phyloP scores from a whole-genome alignment of 1,140 invertebrate genomes.

The Drosophila sproati region DNA sequence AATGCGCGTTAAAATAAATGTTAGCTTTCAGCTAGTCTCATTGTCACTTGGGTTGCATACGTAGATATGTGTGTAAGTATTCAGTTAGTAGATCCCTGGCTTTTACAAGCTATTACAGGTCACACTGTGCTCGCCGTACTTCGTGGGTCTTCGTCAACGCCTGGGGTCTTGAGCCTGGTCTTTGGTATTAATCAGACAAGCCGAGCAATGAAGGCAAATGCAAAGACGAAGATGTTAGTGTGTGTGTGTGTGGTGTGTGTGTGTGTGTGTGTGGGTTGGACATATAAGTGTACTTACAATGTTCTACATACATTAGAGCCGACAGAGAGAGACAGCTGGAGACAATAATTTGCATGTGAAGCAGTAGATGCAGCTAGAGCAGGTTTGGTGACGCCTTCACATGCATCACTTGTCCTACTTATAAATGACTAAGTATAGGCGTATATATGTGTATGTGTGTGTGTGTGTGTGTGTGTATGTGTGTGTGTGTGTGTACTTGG shows the following conservation, averaged over 20 bases:
- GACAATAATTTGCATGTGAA: constrained; percentile 44
- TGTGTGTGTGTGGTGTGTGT: constrained; percentile 1
- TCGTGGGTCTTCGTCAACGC: background rate
- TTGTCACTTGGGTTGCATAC: background rate
- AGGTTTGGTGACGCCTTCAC: constrained; percentile 19
- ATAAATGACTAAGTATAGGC: constrained; percentile 17
- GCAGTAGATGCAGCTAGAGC: constrained; percentile 19
- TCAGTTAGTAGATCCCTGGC: background rate
- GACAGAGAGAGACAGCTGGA: background rate
- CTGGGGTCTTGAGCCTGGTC: background rate
- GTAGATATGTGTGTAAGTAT: background rate
- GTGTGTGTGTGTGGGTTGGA: background rate
- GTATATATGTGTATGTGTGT: background rate
- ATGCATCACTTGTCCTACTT: constrained; percentile 49
- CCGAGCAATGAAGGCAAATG: constrained; percentile 4
- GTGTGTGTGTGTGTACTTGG: background rate
- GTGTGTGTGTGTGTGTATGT: background rate
- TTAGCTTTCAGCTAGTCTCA: background rate
- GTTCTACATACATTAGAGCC: constrained; percentile 20
- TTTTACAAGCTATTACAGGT: background rate
- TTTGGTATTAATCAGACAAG: constrained; percentile 33
- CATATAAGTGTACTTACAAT: constrained; percentile 14
- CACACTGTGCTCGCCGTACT: constrained; percentile 7
- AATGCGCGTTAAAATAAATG: no score
- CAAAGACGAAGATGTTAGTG: constrained; percentile 22